These are phyloP conservation scores for Poeciliopsis infans DNA, from an alignment of 2,797 vertebrate species.

Conservation along the genomic window DNA sequence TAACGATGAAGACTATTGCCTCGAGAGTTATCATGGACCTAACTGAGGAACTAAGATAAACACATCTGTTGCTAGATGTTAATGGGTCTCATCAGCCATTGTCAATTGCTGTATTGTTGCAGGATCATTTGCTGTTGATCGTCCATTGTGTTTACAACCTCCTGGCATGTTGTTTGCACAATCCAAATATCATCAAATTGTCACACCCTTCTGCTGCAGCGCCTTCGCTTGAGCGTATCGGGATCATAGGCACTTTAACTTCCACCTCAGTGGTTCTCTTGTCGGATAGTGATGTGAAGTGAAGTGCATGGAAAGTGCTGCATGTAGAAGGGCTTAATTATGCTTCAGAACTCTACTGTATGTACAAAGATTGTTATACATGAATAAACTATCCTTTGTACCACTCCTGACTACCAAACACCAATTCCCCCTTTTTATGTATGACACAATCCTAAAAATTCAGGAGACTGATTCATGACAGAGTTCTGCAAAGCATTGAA, in stretches of 20 bases:
- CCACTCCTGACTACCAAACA: not conserved
- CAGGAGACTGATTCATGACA: not conserved
- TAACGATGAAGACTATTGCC: not conserved
- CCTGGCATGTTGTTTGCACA: not conserved
- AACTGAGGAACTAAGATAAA: not conserved
- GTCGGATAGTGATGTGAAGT: not conserved
- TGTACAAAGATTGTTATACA: not conserved
- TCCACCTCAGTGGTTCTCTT: not conserved
- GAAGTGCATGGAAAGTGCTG: not conserved
- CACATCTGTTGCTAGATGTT: not conserved
- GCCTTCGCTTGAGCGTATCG: not conserved
- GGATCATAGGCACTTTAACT: not conserved
- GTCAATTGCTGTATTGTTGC: not conserved
- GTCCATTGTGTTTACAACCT: not conserved
- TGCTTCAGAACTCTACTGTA: not conserved
- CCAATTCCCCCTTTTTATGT: not conserved
- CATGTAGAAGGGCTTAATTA: conserved; percentile 5
- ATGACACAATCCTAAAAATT: not conserved
- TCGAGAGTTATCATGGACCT: not conserved
- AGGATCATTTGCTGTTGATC: conserved; percentile 2
- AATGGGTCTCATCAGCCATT: not conserved
- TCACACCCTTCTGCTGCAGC: not conserved
- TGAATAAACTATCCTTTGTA: not conserved
- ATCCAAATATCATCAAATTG: not conserved
- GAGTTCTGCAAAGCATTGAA: not conserved